Base-by-base conservation (phyloP, 2,113 vertebrate genomes). In the Aptenodytes forsteri region DNA sequence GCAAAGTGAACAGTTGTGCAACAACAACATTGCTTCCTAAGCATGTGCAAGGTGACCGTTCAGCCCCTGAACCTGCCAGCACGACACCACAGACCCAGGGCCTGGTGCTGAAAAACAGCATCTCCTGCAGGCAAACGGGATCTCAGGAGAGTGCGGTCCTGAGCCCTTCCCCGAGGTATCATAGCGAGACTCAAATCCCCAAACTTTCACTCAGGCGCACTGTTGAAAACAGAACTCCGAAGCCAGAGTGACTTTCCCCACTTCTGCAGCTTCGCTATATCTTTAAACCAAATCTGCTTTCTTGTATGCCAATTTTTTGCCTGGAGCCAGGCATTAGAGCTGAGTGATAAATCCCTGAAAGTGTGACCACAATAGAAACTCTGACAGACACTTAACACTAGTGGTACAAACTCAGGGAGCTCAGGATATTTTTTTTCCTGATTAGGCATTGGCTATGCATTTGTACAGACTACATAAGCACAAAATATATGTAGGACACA, bases 341-440 rank as follows among this genome's bases (percentile, higher is more conserved):
- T 94, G 96, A 98, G 94, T 93, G 95, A 98, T 98, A 98, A 98
- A 98, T 97, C 97, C 98, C 93, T 96, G 97, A 80, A 96, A 97
- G 76, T 94, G 93, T 81, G 94, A 96, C 91, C 94, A 82, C 96
- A 95, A 76, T 44, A 96, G 97, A 91, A 97, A 96, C 40, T 79
- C 96, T 97, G 97, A 97, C 96, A 96, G 98, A 97, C 96, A 92
- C 66, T 93, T 90, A 97, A 83, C 95, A 91, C 59, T 50, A 42
- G 87, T 26, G 81, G 93, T 83, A 77, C 94, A 96, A 95, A 95
- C 80, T 73, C 93, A 59, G 82, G 58, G 67, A 91, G 50, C 81
- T 72, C 65, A 91, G 94, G 96, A 70, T 85, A 27, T 29, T 56
- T 76, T 92, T 94, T 92, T 44, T 7, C 46, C 77, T 12, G 17